Percentiles rank a stretch among this genome's conserved stretches.
These are phyloP conservation scores for Phengaris arion DNA, from an alignment of 2,888 invertebrate species.

Conservation along the genomic window DNA sequence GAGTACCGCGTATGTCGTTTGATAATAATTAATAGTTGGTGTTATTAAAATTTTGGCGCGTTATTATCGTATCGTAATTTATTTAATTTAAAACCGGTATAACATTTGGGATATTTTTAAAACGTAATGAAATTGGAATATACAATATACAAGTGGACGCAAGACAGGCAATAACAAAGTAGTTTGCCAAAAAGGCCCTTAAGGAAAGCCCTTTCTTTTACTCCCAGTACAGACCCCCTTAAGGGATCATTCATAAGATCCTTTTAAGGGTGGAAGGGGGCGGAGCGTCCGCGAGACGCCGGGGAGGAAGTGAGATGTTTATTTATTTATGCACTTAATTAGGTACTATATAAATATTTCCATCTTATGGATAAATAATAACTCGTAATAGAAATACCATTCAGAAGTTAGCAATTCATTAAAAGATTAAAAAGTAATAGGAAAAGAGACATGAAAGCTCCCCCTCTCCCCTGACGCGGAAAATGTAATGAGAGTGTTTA, in stretches of 20 bases:
- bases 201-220: background rate
- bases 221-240: background rate
- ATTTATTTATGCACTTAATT: constrained; percentile 1
- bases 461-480: background rate
- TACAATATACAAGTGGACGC: background rate
- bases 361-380: background rate
- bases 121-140: too few relatives aligned
- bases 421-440: background rate
- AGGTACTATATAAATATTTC: background rate
- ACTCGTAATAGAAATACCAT: background rate
- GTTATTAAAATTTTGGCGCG: background rate
- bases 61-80: too few relatives aligned
- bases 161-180: background rate
- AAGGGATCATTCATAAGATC: background rate
- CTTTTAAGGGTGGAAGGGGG: background rate
- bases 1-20: background rate
- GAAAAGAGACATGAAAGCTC: background rate
- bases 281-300: background rate
- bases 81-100: too few relatives aligned
- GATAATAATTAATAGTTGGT: too few relatives aligned
- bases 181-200: background rate
- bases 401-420: background rate
- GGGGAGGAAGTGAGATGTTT: background rate
- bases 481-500: background rate
- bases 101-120: too few relatives aligned